A percentile compares a stretch with the other conserved stretches of the same genome.
Evolutionary conservation across 2,888 invertebrate species (phyloP).

Genomic region (Camponotus fellah): DNA sequence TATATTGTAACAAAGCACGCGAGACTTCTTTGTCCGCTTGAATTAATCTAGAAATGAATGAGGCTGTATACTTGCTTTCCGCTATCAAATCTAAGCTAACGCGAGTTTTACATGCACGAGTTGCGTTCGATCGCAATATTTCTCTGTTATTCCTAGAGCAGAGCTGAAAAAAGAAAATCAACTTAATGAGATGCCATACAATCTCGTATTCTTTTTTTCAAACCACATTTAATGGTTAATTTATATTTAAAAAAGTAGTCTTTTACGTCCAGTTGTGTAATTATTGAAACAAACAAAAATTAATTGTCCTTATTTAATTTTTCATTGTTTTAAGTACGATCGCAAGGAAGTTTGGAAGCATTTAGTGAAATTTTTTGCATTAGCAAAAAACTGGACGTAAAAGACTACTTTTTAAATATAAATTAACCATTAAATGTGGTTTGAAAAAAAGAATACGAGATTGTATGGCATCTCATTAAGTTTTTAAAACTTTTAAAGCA

Average conservation of each 20-base stretch:
- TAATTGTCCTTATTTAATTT: not conserved
- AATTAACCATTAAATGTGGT: too few relatives aligned
- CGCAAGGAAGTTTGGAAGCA: not conserved
- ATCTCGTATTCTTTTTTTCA: conserved; percentile 4
- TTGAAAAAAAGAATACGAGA: too few relatives aligned
- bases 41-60: conserved; percentile 31
- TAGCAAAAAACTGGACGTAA: too few relatives aligned
- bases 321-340: not conserved
- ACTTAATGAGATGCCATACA: conserved; percentile 23
- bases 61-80: conserved; percentile 13
- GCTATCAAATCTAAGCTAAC: conserved; percentile 43
- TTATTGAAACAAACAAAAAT: not conserved
- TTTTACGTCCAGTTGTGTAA: not conserved
- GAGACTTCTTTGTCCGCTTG: conserved; percentile 38
- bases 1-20: conserved; percentile 38
- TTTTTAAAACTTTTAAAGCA: not conserved
- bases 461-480: too few relatives aligned
- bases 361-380: not conserved
- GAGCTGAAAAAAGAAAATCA: conserved; percentile 3
- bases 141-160: conserved; percentile 14
- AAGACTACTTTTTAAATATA: too few relatives aligned
- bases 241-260: not conserved
- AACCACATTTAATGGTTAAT: not conserved
- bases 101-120: conserved; percentile 28
- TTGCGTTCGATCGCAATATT: conserved; percentile 25